phyloP scores from a whole-genome alignment of 2,888 invertebrate species.

The Nysson spinosus region DNA sequence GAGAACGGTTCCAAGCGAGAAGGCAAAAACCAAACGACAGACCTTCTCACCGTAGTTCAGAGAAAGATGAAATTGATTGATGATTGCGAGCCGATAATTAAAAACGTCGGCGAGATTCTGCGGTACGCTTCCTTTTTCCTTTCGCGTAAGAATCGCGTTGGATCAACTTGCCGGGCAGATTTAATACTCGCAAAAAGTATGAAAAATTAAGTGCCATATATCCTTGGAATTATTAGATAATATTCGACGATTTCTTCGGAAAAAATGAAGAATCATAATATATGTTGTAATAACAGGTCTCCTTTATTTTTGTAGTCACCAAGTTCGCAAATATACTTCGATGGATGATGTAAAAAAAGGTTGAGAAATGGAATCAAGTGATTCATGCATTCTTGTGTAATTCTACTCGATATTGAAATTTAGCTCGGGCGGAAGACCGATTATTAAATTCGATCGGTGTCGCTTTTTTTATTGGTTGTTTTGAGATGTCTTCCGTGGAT shows the following conservation, averaged over 20 bases:
- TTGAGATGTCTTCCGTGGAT: slow-evolving; percentile 33
- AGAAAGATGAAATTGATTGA: slow-evolving; percentile 67
- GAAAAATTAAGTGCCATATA: background rate
- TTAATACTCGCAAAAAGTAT: background rate
- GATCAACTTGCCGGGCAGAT: background rate
- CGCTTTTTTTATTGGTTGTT: slow-evolving; percentile 32
- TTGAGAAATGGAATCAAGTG: too few species aligned
- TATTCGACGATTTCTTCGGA: background rate
- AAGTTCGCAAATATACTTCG: too few species aligned
- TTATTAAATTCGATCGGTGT: slow-evolving; percentile 22
- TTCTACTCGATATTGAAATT: background rate
- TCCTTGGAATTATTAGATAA: background rate
- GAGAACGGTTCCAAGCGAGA: slow-evolving; percentile 50
- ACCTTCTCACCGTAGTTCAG: slow-evolving; percentile 51
- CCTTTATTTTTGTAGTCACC: too few species aligned
- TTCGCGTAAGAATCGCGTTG: background rate
- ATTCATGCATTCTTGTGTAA: too few species aligned
- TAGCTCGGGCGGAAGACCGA: background rate
- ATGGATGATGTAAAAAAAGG: too few species aligned
- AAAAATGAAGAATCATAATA: too few species aligned
- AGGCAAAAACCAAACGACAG: slow-evolving; percentile 58
- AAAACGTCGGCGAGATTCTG: slow-evolving; percentile 46
- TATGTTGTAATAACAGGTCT: too few species aligned
- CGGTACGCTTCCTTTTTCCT: slow-evolving; percentile 16
- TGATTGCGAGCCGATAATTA: slow-evolving; percentile 68